Conservation (phyloP, 30 jellyfish, hydroid and myxozoan genomes). For the Haliclystus octoradiatus region DNA sequence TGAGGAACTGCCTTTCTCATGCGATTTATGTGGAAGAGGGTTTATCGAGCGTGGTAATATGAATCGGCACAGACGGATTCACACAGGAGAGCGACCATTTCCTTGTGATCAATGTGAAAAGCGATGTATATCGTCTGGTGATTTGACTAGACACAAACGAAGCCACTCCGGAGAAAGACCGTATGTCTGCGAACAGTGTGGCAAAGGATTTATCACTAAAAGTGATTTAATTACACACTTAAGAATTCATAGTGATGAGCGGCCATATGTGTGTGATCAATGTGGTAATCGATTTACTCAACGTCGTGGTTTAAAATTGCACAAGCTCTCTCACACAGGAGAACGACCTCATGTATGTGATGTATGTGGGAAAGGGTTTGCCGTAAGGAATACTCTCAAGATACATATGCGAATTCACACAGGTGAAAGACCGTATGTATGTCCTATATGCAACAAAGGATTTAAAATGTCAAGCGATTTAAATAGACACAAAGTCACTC, state of each 20-base stretch:
- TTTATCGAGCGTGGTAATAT: constrained; percentile 9
- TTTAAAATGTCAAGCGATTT: background rate
- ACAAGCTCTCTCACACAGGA: constrained; percentile 20
- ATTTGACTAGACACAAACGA: constrained; percentile 18
- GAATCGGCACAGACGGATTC: constrained; percentile 19
- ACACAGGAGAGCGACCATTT: constrained; percentile 15
- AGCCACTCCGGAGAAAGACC: constrained; percentile 15
- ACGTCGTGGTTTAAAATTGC: constrained; percentile 9
- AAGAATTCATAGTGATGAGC: constrained; percentile 18
- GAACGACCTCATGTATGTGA: constrained; percentile 12
- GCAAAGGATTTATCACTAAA: constrained; percentile 12
- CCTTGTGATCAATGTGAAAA: constrained; percentile 11
- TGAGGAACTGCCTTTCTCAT: too few species aligned
- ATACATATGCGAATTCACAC: too few species aligned
- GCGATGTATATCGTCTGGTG: background rate
- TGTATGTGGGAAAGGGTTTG: background rate
- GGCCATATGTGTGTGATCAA: constrained; percentile 8
- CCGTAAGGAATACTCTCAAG: background rate
- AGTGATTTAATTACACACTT: constrained; percentile 6
- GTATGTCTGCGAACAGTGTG: constrained; percentile 14
- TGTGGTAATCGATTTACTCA: constrained; percentile 20
- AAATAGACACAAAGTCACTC: constrained; percentile 7
- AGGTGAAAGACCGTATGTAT: constrained; percentile 9
- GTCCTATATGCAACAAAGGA: constrained; percentile 21
- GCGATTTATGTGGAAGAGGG: constrained; percentile 15